Evolutionary conservation across 2,797 vertebrate species (phyloP), one percentile per base, ranked within the genome.

Genomic region (Siniperca undulata): DNA sequence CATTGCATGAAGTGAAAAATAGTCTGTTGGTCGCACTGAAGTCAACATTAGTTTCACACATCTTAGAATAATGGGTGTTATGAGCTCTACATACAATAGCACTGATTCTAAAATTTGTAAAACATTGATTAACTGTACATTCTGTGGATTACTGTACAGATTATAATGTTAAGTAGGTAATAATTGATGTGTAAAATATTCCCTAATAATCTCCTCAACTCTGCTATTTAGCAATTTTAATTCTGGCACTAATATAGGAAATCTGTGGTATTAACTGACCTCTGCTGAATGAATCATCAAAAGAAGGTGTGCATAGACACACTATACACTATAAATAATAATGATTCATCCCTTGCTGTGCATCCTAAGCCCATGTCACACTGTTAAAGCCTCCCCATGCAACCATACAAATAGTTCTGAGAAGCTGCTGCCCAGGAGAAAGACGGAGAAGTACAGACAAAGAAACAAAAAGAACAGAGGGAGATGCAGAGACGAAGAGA

Each of bases 221-320:
- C 59, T 34, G 27, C 61, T 38, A 6, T 9, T 46, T n/a, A 56
- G 30, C 7, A 56, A 74, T 81, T 80, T 61, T 78, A 80, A 78
- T 84, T 61, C 53, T 52, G 7, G 7, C 52, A 70, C 77, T 82
- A 71, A 74, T 69, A 62, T 27, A 56, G 34, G 24, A 64, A 74
- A 65, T 61, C 20, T 64, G 30, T 74, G 55, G 20, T 20, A 65
- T 50, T 48, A 82, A 56, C 36, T 77, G 77, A 86, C 77, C 80
- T 70, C 46, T 50, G 56, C 64, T 83, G 77, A 76, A 75, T 82
- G 77, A 88, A 62, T 85, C 67, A 67, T 69, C 70, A 44, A 44
- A 53, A 55, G 30, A 79, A 55, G 38, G 27, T 74, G 6, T 69
- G 60, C 55, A 71, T 53, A 82, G 44, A 64, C 42, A 34, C 52